Evolutionary conservation across 2,113 vertebrate species (phyloP).

Genomic region (Solea senegalensis): DNA sequence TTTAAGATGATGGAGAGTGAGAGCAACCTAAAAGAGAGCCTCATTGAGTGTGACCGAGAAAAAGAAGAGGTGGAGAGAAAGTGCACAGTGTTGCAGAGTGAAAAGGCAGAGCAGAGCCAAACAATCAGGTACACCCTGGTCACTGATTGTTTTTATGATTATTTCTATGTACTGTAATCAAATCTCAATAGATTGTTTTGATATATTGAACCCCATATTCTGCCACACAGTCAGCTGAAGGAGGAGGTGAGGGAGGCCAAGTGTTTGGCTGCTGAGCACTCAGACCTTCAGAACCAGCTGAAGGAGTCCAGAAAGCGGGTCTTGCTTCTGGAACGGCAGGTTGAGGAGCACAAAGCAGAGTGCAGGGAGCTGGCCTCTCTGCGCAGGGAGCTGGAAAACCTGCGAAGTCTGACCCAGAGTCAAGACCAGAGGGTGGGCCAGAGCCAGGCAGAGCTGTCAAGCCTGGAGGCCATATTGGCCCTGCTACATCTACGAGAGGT

Average conservation of each 20-base stretch:
- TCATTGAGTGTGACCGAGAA: conserved; percentile 84
- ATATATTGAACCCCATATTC: background rate
- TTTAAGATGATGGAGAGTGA: conserved; percentile 88
- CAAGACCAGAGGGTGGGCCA: conserved; percentile 82
- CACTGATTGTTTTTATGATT: background rate
- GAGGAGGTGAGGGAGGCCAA: conserved; percentile 78
- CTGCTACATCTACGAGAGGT: conserved; percentile 83
- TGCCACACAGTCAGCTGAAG: conserved; percentile 78
- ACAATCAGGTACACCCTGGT: conserved; percentile 80
- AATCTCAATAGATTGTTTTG: background rate
- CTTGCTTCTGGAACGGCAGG: conserved; percentile 81
- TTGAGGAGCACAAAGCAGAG: conserved; percentile 71
- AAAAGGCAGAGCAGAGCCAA: conserved; percentile 77
- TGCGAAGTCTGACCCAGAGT: conserved; percentile 74
- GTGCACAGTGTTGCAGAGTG: conserved; percentile 80
- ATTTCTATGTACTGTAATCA: fast-evolving
- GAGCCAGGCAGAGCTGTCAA: conserved; percentile 80
- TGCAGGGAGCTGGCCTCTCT: conserved; percentile 78
- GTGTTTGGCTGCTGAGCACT: conserved; percentile 76
- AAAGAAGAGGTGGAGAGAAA: conserved; percentile 83
- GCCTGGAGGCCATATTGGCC: conserved; percentile 85
- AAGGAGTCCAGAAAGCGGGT: conserved; percentile 78
- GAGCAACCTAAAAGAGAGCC: conserved; percentile 79
- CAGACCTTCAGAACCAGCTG: conserved; percentile 78
- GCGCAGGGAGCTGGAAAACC: conserved; percentile 82